Percentiles rank a stretch among this genome's conserved stretches.
Evolutionary conservation across 2,888 invertebrate genomes (phyloP).

Genomic region (Cyclophora albipunctata): DNA sequence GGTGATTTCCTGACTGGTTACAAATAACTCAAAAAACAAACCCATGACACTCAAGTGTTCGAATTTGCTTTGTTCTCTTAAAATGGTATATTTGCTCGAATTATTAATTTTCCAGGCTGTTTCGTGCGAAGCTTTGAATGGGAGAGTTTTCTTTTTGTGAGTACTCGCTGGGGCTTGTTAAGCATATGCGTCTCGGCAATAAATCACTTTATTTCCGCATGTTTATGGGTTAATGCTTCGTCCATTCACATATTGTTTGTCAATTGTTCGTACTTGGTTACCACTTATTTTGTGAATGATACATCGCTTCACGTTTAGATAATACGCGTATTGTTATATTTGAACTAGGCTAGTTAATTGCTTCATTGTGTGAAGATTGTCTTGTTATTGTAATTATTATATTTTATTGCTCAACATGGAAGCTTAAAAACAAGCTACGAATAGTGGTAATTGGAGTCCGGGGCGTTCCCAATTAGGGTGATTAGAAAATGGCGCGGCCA

Average conservation of each 20-base stretch:
- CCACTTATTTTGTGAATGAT: conserved; percentile 29
- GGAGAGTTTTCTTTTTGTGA: too few species aligned
- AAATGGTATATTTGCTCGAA: conserved; percentile 8
- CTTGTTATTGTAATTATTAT: conserved; percentile 28
- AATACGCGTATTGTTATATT: conserved; percentile 25
- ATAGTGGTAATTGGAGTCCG: conserved; percentile 40
- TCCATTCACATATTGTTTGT: conserved; percentile 23
- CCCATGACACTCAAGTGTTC: conserved; percentile 23
- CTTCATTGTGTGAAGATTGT: conserved; percentile 22
- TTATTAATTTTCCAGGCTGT: conserved; percentile 14
- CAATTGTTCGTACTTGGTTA: too few species aligned
- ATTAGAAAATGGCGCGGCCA: conserved; percentile 45
- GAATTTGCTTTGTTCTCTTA: conserved; percentile 15
- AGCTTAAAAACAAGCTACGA: conserved; percentile 32
- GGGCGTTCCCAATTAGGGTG: conserved; percentile 48
- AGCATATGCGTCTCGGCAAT: conserved; percentile 14
- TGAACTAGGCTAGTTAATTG: conserved; percentile 26
- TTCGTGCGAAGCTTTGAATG: neutral
- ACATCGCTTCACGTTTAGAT: conserved; percentile 36
- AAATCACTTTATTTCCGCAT: conserved; percentile 32
- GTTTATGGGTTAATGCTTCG: conserved; percentile 29
- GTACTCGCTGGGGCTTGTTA: conserved; percentile 3
- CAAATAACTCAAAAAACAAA: conserved; percentile 30
- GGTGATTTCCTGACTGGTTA: conserved; percentile 43
- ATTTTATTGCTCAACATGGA: conserved; percentile 24